Evolutionary conservation across 2,888 invertebrate genomes (phyloP), one percentile per base, ranked within the genome.

Genomic region (Pammene fasciana): DNA sequence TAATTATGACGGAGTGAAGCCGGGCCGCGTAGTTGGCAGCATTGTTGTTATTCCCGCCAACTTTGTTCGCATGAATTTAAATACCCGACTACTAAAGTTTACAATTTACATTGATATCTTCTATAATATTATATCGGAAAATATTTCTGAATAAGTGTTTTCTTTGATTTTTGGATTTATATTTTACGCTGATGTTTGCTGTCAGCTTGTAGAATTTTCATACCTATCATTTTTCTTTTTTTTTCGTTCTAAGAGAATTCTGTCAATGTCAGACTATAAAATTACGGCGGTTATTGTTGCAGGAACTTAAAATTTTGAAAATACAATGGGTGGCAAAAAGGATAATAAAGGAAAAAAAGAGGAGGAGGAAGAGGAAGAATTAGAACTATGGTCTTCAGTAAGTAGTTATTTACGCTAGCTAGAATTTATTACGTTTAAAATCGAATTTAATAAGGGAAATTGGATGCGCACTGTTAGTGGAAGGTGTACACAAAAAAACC

Each of bases 331-430:
- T 14, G 46, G n/a, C 26, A 48, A 16, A 36, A 61, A 48, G 36
- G 13, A 14, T 11, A 14, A 36, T 26, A 26, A 26, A n/a, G n/a
- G n/a, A n/a, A 26, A 59, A 26, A 6, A 43, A 16, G 50, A n/a
- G 5, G 56, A 48, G 0, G 46, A 45, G 9, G 41, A 41, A 0
- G 26, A 41, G n/a, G 48, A 65, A 50, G 14, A 41, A 48, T 46
- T 60, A 38, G 66, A 66, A 26, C 18, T 66, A 16, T 66, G 48
- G 48, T 34, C 13, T 43, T 9, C 41, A 41, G 66, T 66, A 59
- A 66, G 66, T 48, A 50, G 26, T 9, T 54, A 55, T 34, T n/a
- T 34, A 0, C 18, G 26, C 26, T 26, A 26, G 26, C 1, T 26
- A 3, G 26, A 26, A 26, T 26, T 26, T 3, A 4, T 1, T 26